Percentiles rank a stretch among this genome's conserved stretches.
Evolutionary conservation across 1,140 invertebrate genomes (phyloP).

Genomic region (Heterodera schachtii): DNA sequence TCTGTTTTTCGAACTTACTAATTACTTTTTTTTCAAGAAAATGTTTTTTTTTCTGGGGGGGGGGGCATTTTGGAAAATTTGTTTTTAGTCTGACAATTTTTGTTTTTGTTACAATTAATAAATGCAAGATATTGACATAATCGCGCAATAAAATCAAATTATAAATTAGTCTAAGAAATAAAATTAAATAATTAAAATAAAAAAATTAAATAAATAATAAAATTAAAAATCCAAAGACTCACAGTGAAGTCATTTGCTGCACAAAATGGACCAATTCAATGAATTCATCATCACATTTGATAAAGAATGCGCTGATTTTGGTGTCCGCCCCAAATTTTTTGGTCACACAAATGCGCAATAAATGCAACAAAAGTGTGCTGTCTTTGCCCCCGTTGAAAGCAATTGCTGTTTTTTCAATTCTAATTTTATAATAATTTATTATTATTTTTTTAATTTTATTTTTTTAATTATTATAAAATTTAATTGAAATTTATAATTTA

Average conservation of each 20-base stretch:
- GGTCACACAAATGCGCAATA: constrained; percentile 42
- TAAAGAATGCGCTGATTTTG: constrained; percentile 32
- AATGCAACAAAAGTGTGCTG: constrained; percentile 70
- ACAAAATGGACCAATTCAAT: constrained; percentile 36
- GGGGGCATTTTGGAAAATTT: too few species aligned
- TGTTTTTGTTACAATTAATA: too few species aligned
- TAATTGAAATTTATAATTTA: neutral
- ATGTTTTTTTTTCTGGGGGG: too few species aligned
- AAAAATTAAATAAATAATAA: neutral
- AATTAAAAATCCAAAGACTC: constrained; percentile 19
- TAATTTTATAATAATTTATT: neutral
- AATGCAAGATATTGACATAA: too few species aligned
- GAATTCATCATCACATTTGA: constrained; percentile 36
- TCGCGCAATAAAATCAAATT: too few species aligned
- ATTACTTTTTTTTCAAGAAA: too few species aligned
- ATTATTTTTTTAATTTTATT: too few species aligned
- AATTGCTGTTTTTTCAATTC: constrained; percentile 70
- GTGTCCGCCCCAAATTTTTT: constrained; percentile 39
- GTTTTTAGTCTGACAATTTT: too few species aligned
- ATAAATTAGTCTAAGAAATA: too few species aligned
- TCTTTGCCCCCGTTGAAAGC: constrained; percentile 97
- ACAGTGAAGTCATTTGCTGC: constrained; percentile 29
- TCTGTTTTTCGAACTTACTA: too few species aligned
- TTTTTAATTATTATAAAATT: too few species aligned
- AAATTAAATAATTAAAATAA: neutral